These are phyloP conservation scores for Andrena haemorrhoa DNA, from an alignment of 2,888 invertebrate species.

Conservation along the genomic window DNA sequence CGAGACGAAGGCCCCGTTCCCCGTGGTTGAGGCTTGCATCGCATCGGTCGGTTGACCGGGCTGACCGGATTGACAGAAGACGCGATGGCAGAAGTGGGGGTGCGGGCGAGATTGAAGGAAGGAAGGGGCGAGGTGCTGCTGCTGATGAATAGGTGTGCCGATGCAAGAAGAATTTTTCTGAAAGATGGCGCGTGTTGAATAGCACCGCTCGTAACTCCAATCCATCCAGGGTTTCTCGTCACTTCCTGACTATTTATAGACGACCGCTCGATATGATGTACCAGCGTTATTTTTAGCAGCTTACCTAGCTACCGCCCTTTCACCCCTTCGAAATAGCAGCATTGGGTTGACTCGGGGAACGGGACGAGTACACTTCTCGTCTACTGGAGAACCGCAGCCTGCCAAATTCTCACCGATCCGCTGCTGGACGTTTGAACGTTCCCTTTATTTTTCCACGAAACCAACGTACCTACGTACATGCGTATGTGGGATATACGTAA, in stretches of 20 bases:
- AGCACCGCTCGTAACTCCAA: constrained; percentile 57
- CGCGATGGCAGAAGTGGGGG: neutral
- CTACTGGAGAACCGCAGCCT: neutral
- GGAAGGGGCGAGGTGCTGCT: too few species aligned
- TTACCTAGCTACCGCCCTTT: constrained; percentile 77
- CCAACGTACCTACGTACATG: too few species aligned
- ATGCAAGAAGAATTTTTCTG: constrained; percentile 51
- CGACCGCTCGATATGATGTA: constrained; percentile 82
- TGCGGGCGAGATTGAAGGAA: neutral
- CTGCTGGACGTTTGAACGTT: too few species aligned
- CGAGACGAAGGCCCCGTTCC: too few species aligned
- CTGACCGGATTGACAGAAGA: too few species aligned
- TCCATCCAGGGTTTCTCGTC: constrained; percentile 68
- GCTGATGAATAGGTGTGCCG: neutral
- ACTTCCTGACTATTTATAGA: constrained; percentile 80
- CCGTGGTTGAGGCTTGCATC: neutral
- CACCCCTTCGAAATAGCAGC: constrained; percentile 67
- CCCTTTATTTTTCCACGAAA: too few species aligned
- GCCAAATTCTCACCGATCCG: too few species aligned
- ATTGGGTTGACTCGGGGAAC: constrained; percentile 39
- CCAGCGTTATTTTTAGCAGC: constrained; percentile 80
- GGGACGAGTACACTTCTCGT: neutral
- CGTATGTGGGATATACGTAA: too few species aligned
- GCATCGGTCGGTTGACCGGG: neutral
- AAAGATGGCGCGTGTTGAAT: constrained; percentile 57